These are phyloP conservation scores for Apotomis capreana DNA, from an alignment of 2,888 invertebrate genomes.

Conservation along the genomic window DNA sequence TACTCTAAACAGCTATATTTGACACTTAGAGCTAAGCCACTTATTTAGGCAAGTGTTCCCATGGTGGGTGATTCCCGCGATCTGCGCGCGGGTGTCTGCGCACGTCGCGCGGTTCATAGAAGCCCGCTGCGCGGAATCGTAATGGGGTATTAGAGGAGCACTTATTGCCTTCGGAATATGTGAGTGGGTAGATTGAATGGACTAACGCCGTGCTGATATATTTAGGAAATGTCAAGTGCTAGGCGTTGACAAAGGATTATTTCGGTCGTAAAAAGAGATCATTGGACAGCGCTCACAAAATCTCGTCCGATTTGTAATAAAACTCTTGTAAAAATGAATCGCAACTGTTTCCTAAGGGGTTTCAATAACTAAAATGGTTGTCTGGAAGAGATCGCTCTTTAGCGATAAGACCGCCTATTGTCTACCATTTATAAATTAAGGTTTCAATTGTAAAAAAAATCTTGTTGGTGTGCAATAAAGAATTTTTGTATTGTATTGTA, in stretches of 20 bases:
- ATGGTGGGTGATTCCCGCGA: not conserved
- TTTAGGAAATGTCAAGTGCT: conserved; percentile 8
- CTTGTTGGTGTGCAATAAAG: too few relatives aligned
- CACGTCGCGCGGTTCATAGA: conserved; percentile 27
- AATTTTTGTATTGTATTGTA: too few relatives aligned
- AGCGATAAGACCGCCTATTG: too few relatives aligned
- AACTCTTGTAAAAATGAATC: too few relatives aligned
- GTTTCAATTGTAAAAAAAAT: too few relatives aligned
- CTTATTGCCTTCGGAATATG: conserved; percentile 37
- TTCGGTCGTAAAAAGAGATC: not conserved
- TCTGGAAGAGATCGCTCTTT: too few relatives aligned
- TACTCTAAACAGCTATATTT: not conserved
- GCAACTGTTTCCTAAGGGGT: too few relatives aligned
- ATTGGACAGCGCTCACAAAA: too few relatives aligned
- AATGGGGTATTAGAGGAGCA: conserved; percentile 33
- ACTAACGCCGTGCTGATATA: conserved; percentile 9
- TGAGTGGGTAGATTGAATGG: conserved; percentile 35
- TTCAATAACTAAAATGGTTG: too few relatives aligned
- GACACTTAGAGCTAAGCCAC: not conserved
- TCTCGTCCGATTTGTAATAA: too few relatives aligned
- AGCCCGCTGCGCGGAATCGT: conserved; percentile 27
- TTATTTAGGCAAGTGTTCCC: conserved; percentile 28
- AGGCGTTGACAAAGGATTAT: not conserved
- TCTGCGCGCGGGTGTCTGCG: not conserved
- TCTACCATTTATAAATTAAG: too few relatives aligned